Evolutionary conservation across 1,140 invertebrate species (phyloP), one percentile per base, ranked within the genome.

Genomic region (Helicoverpa zea): DNA sequence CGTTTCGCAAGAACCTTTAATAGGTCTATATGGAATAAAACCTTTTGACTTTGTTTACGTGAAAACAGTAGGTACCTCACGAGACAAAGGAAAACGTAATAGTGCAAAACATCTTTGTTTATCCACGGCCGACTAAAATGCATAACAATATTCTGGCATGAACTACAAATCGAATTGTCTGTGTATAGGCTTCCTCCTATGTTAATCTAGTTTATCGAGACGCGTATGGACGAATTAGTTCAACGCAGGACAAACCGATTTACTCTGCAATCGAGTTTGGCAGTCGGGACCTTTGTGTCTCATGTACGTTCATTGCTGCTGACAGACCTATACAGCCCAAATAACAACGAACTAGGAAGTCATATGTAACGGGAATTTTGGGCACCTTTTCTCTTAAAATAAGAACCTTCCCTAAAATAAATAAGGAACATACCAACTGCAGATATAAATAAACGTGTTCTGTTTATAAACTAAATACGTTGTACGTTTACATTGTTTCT

Each of bases 171-270:
- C 61, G 61, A 35, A n/a, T 63, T 35, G 23, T 14, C 61, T 63
- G 30, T 14, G 61, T 11, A 35, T n/a, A 9, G n/a, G 14, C 11
- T 30, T 64, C 2, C 11, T 30, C 61, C 30, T 47, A 43, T 64
- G 61, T 2, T 47, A 64, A 64, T 64, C 61, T 64, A 47, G 61
- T 64, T 64, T 64, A 64, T 64, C 61, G 23, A 29, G 61, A 64
- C 13, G 61, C 30, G 4, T 43, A 64, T 16, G 61, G 10, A 64
- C 61, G 61, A 64, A 64, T 47, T 64, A 43, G 30, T 64, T 64
- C 61, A 13, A 43, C 61, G 9, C 61, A 35, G 61, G 30, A 16
- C 61, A 43, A 14, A 64, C 13, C 10, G 10, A 64, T 64, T 64
- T 43, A 13, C 14, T n/a, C 5, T 35, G 5, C 5, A 58, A 43